Evolutionary conservation across 2,888 invertebrate species (phyloP).

Genomic region (Acronicta psi): DNA sequence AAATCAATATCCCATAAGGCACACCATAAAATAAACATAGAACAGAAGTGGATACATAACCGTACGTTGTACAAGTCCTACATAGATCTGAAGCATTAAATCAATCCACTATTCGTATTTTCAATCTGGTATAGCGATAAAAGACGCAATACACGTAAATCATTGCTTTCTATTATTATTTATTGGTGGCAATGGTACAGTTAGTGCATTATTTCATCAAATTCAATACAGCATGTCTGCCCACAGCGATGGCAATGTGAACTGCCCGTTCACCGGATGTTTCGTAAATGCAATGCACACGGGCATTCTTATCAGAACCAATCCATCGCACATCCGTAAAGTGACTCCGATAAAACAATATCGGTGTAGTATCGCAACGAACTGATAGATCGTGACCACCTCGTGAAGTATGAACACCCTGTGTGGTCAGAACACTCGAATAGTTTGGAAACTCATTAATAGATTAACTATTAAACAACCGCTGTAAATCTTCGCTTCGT

Average conservation of each 20-base stretch:
- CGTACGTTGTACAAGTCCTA: constrained; percentile 39
- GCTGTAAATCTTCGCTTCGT: constrained; percentile 47
- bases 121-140: constrained; percentile 58
- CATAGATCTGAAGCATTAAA: constrained; percentile 53
- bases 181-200: constrained; percentile 52
- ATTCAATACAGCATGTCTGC: constrained; percentile 53
- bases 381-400: constrained; percentile 62
- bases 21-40: constrained; percentile 31
- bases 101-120: constrained; percentile 58
- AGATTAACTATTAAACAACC: constrained; percentile 49
- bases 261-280: constrained; percentile 62
- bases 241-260: constrained; percentile 48
- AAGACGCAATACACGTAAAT: constrained; percentile 61
- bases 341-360: constrained; percentile 61
- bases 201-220: constrained; percentile 59
- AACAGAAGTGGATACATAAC: constrained; percentile 40
- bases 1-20: constrained; percentile 43
- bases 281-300: constrained; percentile 54
- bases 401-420: constrained; percentile 65
- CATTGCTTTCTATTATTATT: constrained; percentile 62
- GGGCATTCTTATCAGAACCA: constrained; percentile 52
- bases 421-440: constrained; percentile 60
- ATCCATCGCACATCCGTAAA: constrained; percentile 57
- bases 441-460: constrained; percentile 54
- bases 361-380: constrained; percentile 58